Percentiles rank a stretch among this genome's conserved stretches.
Evolutionary conservation across 2,113 vertebrate species (phyloP).

Genomic region (Eira barbara): DNA sequence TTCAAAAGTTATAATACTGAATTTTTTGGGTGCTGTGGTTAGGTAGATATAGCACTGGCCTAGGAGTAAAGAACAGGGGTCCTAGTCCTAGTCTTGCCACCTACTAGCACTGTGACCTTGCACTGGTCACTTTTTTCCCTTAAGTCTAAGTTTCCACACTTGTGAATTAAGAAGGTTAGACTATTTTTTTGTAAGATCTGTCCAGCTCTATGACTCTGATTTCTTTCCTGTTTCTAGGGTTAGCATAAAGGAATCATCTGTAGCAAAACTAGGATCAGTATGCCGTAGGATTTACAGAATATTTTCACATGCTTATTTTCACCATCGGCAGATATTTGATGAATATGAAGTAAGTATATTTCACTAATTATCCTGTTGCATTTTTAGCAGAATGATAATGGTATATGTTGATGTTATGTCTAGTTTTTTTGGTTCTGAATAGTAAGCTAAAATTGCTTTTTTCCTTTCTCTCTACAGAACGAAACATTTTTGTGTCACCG

Average conservation of each 20-base stretch:
- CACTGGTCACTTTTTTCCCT: not conserved
- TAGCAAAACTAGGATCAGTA: slow-evolving; percentile 98
- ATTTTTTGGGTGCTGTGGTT: not conserved
- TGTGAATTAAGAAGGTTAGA: not conserved
- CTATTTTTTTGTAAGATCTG: not conserved
- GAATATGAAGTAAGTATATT: slow-evolving; percentile 94
- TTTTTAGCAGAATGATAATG: not conserved
- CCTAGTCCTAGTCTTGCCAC: not conserved
- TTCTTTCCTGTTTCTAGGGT: slow-evolving; percentile 86
- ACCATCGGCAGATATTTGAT: slow-evolving; percentile 99
- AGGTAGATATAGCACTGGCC: not conserved
- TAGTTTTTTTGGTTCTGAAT: slow-evolving; percentile 25
- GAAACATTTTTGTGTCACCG: slow-evolving; percentile 99
- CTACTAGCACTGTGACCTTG: not conserved
- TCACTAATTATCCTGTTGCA: not conserved
- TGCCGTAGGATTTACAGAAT: slow-evolving; percentile 99
- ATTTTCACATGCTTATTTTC: slow-evolving; percentile 99
- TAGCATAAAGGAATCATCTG: slow-evolving; percentile 99
- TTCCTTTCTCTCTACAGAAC: slow-evolving; percentile 85
- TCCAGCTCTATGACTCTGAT: slow-evolving; percentile 4
- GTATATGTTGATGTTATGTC: not conserved
- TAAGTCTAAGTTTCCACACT: not conserved
- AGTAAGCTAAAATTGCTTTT: slow-evolving; percentile 47
- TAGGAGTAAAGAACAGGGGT: not conserved
- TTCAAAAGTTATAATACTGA: not conserved